Base-by-base conservation (phyloP, 2,113 vertebrate genomes). In the Phrynosoma blainvillii region DNA sequence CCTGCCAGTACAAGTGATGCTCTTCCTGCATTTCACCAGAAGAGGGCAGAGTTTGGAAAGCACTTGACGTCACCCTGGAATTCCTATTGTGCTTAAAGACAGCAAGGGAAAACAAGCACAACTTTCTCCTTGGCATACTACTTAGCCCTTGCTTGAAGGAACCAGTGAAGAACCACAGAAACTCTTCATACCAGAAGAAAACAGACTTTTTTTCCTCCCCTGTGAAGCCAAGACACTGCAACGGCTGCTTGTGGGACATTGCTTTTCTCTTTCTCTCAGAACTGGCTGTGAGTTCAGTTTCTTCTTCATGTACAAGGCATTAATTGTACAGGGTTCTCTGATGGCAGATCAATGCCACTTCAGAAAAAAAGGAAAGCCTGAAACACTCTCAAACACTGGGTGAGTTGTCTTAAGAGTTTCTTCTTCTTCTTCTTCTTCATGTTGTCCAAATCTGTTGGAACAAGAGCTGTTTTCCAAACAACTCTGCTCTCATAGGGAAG, bases 21-120 rank as follows among this genome's bases (percentile, higher is more conserved):
- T 94, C 40, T 89, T 96, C 93, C 97, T 89, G 92, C 70, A 32
- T 96, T 91, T 94, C 95, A 80, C 97, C 97, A 96, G 97, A 95
- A 97, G 97, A 97, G 97, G 97, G 96, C 93, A 96, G 93, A 94
- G 91, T 95, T 88, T 90, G 93, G 90, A 94, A 95, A 92, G 95
- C 91, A 89, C 93, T 92, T 93, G 94, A 93, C 92, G 85, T 95
- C 96, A 97, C 94, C 88, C 93, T 25, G 88, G 95, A 93, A 95
- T 97, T 94, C 95, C 95, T 96, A 94, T 96, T 97, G 94, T 96
- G 96, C 89, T 93, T 90, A 75, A 93, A 93, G 94, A 89, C 93
- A 88, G 96, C 92, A 89, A 47, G 68, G 89, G 93, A 88, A 90
- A 95, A 95, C 92, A 92, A 96, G 95, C 94, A 2, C 95, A 97